Conservation (phyloP, 1,140 invertebrate genomes). For the Anastatus disparis region DNA sequence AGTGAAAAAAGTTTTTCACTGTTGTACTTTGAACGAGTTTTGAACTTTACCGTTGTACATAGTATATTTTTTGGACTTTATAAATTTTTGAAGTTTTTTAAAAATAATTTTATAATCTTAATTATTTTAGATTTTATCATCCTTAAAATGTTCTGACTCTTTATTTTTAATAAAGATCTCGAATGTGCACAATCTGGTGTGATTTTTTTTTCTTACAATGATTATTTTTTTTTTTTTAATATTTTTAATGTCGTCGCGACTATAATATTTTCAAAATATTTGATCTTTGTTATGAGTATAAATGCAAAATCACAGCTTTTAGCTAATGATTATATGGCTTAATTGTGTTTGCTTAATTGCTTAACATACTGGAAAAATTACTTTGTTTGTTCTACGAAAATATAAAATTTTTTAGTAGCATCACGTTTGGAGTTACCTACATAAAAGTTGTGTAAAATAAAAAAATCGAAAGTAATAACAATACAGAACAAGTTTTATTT, state of each 20-base stretch:
- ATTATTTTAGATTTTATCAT: neutral
- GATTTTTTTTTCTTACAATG: conserved; percentile 17
- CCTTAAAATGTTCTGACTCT: neutral
- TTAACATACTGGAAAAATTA: conserved; percentile 23
- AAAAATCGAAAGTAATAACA: neutral
- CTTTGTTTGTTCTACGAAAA: conserved; percentile 35
- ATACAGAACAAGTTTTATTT: neutral
- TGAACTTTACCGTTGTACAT: too few species aligned
- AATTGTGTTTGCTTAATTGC: conserved; percentile 8
- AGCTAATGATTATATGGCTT: conserved; percentile 28
- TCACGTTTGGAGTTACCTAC: conserved; percentile 26
- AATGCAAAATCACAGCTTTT: conserved; percentile 39
- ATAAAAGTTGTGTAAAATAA: conserved; percentile 12
- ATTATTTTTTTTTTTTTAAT: too few species aligned
- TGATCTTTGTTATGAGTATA: conserved; percentile 36
- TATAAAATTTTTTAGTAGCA: conserved; percentile 27
- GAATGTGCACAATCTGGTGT: neutral
- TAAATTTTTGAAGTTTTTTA: too few species aligned
- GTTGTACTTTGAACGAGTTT: too few species aligned
- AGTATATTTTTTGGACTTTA: too few species aligned
- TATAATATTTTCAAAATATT: conserved; percentile 15
- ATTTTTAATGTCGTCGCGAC: conserved; percentile 28
- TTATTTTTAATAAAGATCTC: conserved; percentile 17
- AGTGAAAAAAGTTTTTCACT: too few species aligned
- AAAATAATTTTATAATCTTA: too few species aligned